Conservation (phyloP, 2,797 vertebrate species). For the Sitta carolinensis region DNA sequence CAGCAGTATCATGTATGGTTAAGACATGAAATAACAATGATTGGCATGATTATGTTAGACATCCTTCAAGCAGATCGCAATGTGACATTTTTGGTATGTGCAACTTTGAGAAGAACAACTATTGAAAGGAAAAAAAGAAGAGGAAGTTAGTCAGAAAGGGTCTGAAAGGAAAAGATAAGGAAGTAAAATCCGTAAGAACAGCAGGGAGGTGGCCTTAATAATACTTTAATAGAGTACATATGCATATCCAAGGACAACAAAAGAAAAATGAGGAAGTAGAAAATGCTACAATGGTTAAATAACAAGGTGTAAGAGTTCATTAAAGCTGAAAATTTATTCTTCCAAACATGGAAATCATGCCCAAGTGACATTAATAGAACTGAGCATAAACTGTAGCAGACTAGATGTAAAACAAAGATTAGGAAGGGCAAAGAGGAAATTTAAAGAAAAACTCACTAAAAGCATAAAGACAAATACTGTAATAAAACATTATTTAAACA, state of each 20-base stretch:
- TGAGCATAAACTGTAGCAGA: constrained; percentile 2
- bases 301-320: constrained; percentile 16
- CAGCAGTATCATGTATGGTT: neutral
- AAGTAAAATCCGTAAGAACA: neutral
- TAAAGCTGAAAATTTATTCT: constrained; percentile 17
- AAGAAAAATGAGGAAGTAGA: neutral
- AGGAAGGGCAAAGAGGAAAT: neutral
- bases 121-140: constrained; percentile 1
- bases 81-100: neutral
- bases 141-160: constrained; percentile 14
- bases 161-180: constrained; percentile 33
- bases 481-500: neutral
- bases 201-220: constrained; percentile 4
- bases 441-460: neutral
- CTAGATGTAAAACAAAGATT: constrained; percentile 40
- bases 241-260: constrained; percentile 1
- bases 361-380: constrained; percentile 42
- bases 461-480: neutral
- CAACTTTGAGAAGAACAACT: constrained; percentile 8
- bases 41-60: neutral
- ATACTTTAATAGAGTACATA: neutral
- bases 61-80: neutral
- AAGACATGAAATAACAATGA: constrained; percentile 19
- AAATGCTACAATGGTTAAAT: constrained; percentile 6
- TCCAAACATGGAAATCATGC: constrained; percentile 41